Base-by-base conservation (phyloP, 2,797 vertebrate species). In the Gymnopithys bicolor region DNA sequence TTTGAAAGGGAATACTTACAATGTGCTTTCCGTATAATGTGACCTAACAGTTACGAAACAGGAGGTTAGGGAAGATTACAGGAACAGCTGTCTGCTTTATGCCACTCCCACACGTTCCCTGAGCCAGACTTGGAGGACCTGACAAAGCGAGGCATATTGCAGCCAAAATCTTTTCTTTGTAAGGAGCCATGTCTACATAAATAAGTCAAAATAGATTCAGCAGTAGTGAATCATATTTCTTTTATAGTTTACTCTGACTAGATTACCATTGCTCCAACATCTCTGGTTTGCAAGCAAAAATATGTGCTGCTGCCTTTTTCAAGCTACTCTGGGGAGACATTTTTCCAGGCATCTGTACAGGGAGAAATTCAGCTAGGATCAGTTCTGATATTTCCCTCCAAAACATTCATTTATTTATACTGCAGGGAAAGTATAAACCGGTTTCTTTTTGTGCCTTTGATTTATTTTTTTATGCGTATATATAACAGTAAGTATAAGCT, bases 1-100 rank as follows among this genome's bases (percentile, higher is more conserved):
- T 94, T 92, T 93, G 92, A 95, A 97, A 95, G 56, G 92, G 88
- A 96, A 91, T 88, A 78, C 86, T 84, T 56, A 41, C n/a, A 78
- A 30, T 59, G 80, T 78, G 66, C 89, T 88, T 88, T 93, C 69
- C 49, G 41, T 93, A 81, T 81, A 90, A 76, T 71, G 19, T 75
- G 80, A 82, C 70, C 63, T 90, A 84, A 85, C 83, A 93, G 79
- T 92, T 96, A 92, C 2, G 2, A 94, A 95, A 91, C 76, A 91
- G 79, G 80, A 89, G 87, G 94, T 69, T 89, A 81, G 53, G 7
- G 59, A 73, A 92, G 84, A 94, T 92, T 89, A 90, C 15, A 91
- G 84, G 73, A 91, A 30, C 94, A 97, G 94, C 87, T 95, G 95
- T 84, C 73, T 93, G 63, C 79, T 86, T 84, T 76, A 37, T 55